These are phyloP conservation scores for Temnothorax longispinosus DNA, from an alignment of 1,140 invertebrate genomes.

Conservation along the genomic window DNA sequence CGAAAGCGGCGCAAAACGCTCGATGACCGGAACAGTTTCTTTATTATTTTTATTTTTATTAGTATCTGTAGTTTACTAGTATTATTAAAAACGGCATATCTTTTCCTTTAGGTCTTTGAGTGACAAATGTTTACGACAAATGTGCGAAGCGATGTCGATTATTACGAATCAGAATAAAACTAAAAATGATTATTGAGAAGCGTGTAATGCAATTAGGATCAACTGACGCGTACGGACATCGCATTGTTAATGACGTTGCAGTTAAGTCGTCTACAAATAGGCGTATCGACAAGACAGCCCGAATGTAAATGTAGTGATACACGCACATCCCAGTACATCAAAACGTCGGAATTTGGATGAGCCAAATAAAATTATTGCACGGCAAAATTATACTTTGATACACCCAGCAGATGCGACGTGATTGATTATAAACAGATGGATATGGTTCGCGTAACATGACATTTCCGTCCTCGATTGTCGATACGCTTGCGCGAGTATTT, in stretches of 20 bases:
- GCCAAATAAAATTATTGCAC: slow-evolving; percentile 39
- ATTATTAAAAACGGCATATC: neutral
- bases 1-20: neutral
- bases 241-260: neutral
- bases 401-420: neutral
- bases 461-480: slow-evolving; percentile 61
- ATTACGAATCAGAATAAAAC: neutral
- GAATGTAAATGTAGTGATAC: slow-evolving; percentile 17
- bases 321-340: neutral
- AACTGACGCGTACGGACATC: neutral
- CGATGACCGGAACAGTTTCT: neutral
- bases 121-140: neutral
- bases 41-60: neutral
- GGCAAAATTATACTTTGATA: slow-evolving; percentile 44
- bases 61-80: neutral
- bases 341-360: neutral
- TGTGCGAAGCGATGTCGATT: neutral
- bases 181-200: slow-evolving; percentile 6
- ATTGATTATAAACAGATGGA: slow-evolving; percentile 40
- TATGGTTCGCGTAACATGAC: slow-evolving; percentile 49
- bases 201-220: neutral
- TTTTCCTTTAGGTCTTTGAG: neutral
- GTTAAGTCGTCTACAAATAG: slow-evolving; percentile 26
- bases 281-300: neutral
- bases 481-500: slow-evolving; percentile 13